Conservation (phyloP, 1,140 invertebrate species). For the Laupala kohalensis region DNA sequence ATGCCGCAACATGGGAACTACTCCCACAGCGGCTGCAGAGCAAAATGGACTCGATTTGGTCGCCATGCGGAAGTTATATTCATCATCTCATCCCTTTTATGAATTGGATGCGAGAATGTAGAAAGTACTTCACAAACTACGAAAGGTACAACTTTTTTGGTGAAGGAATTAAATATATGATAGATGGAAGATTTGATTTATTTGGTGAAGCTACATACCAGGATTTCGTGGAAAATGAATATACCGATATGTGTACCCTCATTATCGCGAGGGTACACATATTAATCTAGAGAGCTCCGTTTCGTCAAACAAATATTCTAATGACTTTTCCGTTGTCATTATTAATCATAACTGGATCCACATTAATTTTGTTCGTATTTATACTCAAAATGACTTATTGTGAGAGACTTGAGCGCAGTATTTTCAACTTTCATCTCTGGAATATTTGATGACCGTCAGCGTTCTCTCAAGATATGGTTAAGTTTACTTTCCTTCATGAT, state of each 20-base stretch:
- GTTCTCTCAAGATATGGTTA: not conserved
- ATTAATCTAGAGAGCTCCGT: not conserved
- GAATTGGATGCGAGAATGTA: no score
- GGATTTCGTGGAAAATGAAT: not conserved
- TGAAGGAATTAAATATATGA: not conserved
- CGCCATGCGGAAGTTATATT: not conserved
- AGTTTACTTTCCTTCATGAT: not conserved
- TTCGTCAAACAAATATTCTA: not conserved
- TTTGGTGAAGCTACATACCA: not conserved
- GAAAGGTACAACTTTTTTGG: not conserved
- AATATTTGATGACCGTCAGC: not conserved
- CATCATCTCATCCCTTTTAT: not conserved
- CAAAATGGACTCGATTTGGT: not conserved
- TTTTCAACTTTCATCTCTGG: not conserved
- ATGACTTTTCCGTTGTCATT: not conserved
- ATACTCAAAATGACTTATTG: not conserved
- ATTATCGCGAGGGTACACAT: not conserved
- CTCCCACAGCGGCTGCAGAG: not conserved
- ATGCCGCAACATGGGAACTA: not conserved
- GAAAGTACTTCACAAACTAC: not conserved
- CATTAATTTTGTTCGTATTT: not conserved
- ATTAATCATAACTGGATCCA: not conserved
- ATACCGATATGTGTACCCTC: not conserved
- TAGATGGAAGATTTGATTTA: not conserved
- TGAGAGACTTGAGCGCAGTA: not conserved